A percentile compares a stretch with the other conserved stretches of the same genome.
Evolutionary conservation across 2,113 vertebrate genomes (phyloP).

Genomic region (Copsychus sechellarum): DNA sequence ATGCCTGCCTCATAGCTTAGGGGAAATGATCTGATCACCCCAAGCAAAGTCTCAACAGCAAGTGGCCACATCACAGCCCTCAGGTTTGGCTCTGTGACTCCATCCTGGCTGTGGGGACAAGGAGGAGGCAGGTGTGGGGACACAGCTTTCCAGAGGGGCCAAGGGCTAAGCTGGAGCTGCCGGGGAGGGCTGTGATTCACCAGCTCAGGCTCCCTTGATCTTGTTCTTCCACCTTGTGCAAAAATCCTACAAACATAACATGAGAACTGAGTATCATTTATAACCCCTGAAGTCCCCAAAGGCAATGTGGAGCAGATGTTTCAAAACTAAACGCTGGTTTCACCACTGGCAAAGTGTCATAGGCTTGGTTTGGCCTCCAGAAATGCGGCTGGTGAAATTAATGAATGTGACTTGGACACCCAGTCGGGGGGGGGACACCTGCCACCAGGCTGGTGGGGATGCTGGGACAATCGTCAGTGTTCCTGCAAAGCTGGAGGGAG

Average conservation of each 20-base stretch:
- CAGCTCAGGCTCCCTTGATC: neutral
- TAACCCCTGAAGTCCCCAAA: neutral
- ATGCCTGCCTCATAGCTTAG: neutral
- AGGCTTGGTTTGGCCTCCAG: neutral
- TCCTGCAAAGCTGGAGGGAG: neutral
- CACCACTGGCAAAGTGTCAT: neutral
- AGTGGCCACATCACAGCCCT: slow-evolving; percentile 32
- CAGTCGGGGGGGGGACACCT: neutral
- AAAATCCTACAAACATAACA: neutral
- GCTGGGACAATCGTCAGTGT: too few relatives aligned
- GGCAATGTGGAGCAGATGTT: neutral
- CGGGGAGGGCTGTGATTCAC: neutral
- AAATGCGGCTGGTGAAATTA: neutral
- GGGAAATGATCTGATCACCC: neutral
- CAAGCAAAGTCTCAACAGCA: neutral
- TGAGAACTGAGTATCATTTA: neutral
- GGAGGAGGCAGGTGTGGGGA: neutral
- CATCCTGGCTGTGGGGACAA: rapidly evolving
- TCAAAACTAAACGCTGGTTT: neutral
- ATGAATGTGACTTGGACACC: neutral
- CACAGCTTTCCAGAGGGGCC: neutral
- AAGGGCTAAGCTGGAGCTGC: neutral
- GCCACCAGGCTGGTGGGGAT: neutral
- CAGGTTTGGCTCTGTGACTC: neutral
- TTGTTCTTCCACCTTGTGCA: neutral